phyloP scores from a whole-genome alignment of 1,140 invertebrate species.

The Drosophila suzukii region DNA sequence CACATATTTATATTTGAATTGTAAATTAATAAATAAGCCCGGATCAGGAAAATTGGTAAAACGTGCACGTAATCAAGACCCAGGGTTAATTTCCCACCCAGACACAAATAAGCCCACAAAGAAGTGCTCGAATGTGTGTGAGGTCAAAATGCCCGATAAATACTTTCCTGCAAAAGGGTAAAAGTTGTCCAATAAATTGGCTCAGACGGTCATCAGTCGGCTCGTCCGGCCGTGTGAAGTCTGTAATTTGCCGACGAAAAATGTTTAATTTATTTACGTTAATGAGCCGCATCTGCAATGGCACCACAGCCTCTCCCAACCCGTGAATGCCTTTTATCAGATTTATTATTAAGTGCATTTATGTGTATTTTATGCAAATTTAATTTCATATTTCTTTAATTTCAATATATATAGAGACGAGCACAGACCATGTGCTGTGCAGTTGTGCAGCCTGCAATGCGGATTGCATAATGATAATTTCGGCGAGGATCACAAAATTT shows the following conservation, averaged over 20 bases:
- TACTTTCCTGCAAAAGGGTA: conserved; percentile 5
- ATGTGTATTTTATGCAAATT: conserved; percentile 48
- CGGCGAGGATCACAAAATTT: conserved; percentile 51
- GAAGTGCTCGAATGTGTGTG: conserved; percentile 19
- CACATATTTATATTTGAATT: neutral
- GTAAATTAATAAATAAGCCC: neutral
- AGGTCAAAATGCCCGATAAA: conserved; percentile 27
- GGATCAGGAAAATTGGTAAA: neutral
- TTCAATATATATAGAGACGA: conserved; percentile 43
- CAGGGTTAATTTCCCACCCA: neutral
- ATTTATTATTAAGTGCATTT: conserved; percentile 75
- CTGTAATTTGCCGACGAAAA: conserved; percentile 62
- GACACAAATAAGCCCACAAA: conserved; percentile 4
- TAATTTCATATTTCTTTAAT: conserved; percentile 74
- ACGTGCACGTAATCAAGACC: neutral
- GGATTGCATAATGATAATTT: conserved; percentile 65
- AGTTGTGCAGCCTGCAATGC: conserved; percentile 24
- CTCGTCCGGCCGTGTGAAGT: conserved; percentile 14
- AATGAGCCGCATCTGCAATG: conserved; percentile 70
- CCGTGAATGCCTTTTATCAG: conserved; percentile 61
- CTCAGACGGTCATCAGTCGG: conserved; percentile 20
- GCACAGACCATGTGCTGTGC: conserved; percentile 60
- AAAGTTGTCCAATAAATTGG: conserved; percentile 31
- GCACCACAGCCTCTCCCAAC: neutral
- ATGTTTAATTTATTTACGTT: conserved; percentile 75